Evolutionary conservation across 2,888 invertebrate genomes (phyloP).

Genomic region (Herminia tarsipennalis): DNA sequence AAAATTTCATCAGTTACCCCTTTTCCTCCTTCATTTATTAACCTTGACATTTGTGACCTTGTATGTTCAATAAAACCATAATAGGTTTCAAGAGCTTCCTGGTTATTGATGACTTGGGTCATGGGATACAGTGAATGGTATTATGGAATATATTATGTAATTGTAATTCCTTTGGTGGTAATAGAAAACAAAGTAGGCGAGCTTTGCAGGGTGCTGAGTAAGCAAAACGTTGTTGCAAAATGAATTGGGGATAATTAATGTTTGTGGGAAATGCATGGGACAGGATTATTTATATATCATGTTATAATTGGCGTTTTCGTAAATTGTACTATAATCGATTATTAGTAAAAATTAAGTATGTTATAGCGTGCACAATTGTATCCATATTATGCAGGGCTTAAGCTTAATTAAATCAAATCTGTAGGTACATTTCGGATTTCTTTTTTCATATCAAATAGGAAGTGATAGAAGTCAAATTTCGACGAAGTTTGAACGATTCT

Average conservation of each 20-base stretch:
- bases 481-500: too few species aligned
- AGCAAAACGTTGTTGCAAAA: background rate
- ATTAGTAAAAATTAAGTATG: too few species aligned
- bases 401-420: too few species aligned
- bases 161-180: conserved; percentile 18
- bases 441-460: too few species aligned
- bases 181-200: background rate
- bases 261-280: background rate
- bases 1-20: conserved; percentile 55
- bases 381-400: too few species aligned
- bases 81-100: conserved; percentile 34
- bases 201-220: background rate
- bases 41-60: conserved; percentile 53
- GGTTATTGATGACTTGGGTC: conserved; percentile 32
- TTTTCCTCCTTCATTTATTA: conserved; percentile 63
- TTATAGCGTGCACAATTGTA: too few species aligned
- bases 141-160: conserved; percentile 21
- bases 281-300: too few species aligned
- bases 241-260: background rate
- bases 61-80: conserved; percentile 49
- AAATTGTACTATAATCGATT: too few species aligned
- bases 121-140: conserved; percentile 13
- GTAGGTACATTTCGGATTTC: too few species aligned
- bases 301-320: too few species aligned
- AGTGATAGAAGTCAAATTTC: too few species aligned